phyloP scores from a whole-genome alignment of 2,113 vertebrate species.

The Saimiri boliviensis region DNA sequence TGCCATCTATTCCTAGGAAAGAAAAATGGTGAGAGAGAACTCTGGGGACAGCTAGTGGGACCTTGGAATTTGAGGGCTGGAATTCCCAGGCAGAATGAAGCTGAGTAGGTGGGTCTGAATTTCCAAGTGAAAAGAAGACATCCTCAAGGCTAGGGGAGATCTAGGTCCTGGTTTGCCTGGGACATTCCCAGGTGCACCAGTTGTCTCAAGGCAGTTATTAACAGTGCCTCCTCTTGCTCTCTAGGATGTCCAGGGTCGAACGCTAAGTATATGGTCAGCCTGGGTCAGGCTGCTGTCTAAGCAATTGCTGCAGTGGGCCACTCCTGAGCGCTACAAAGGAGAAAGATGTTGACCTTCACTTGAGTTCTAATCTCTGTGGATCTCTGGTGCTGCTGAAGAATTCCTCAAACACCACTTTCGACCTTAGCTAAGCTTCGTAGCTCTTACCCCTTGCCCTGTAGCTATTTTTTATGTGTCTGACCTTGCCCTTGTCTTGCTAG shows the following conservation, averaged over 20 bases:
- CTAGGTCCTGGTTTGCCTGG: background rate
- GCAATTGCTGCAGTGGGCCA: background rate
- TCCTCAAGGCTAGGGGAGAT: background rate
- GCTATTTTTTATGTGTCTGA: conserved; percentile 26
- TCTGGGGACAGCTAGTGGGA: background rate
- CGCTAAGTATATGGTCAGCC: background rate
- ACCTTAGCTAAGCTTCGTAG: background rate
- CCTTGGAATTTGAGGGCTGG: background rate
- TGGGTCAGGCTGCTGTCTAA: background rate
- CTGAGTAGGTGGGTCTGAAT: background rate
- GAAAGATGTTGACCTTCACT: background rate
- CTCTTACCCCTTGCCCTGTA: background rate
- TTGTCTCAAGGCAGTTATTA: background rate
- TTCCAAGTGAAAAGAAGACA: background rate
- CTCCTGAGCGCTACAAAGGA: background rate
- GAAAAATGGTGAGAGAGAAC: background rate
- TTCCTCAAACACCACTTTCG: background rate
- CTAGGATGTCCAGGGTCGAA: background rate
- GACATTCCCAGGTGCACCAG: background rate
- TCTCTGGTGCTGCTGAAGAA: background rate
- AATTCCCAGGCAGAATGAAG: background rate
- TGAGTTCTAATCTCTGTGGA: background rate
- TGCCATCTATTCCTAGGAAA: background rate
- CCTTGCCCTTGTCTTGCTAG: conserved; percentile 14
- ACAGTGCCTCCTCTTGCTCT: background rate